These are phyloP conservation scores for Vulpes vulpes DNA, from an alignment of 2,113 vertebrate species.

Conservation along the genomic window DNA sequence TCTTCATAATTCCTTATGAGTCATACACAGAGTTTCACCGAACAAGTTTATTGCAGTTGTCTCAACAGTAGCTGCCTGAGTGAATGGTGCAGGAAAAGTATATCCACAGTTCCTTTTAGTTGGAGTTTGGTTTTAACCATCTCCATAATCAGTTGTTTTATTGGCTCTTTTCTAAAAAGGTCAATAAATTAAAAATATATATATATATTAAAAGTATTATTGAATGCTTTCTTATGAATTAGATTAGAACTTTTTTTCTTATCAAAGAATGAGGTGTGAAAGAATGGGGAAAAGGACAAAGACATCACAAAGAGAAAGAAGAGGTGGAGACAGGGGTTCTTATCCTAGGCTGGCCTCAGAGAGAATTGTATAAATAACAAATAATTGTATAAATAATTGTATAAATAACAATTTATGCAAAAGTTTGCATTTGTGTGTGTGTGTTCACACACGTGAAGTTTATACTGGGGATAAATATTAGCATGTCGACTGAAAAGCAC, in stretches of 20 bases:
- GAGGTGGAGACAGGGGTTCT: not conserved
- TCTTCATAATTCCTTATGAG: slow-evolving; percentile 30
- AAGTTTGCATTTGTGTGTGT: not conserved
- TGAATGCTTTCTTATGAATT: not conserved
- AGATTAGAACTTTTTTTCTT: not conserved
- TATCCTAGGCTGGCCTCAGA: not conserved
- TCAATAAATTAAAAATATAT: not conserved
- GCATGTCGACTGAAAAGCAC: not conserved
- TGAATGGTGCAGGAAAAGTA: not conserved
- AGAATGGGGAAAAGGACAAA: not conserved
- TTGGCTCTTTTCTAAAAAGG: not conserved
- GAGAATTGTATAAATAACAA: not conserved
- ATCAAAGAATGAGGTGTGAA: not conserved
- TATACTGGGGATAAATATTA: not conserved
- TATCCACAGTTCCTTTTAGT: not conserved
- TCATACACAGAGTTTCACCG: not conserved
- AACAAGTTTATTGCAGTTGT: not conserved
- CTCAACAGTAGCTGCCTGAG: not conserved
- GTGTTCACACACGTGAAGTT: not conserved
- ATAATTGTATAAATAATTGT: no score
- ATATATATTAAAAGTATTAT: not conserved
- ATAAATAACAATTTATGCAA: not conserved
- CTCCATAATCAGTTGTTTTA: not conserved
- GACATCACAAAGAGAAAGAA: not conserved
- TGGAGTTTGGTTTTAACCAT: not conserved